Evolutionary conservation across 2,888 invertebrate species (phyloP), one percentile per base, ranked within the genome.

Genomic region (Dusona sp.): DNA sequence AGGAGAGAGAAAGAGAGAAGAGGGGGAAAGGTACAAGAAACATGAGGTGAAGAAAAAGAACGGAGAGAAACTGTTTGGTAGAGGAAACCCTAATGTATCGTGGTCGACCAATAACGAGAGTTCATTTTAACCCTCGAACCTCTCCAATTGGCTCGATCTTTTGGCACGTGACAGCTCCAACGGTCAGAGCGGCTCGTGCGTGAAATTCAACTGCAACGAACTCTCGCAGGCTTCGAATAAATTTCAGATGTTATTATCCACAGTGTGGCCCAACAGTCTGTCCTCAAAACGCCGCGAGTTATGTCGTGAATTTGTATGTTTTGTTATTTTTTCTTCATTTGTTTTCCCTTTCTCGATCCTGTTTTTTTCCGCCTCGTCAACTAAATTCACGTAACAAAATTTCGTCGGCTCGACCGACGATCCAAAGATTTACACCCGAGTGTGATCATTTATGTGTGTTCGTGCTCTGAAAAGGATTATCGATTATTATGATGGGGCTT

Each of bases 141-240:
- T 67, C 64, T 79, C 75, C 65, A 75, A 87, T 84, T 86, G 83
- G 83, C 61, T 42, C 80, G 83, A 36, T 79, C 86, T 90, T 89
- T 89, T 88, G 89, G 88, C 89, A 90, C 90, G 90, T 89, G 89
- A 90, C 85, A 88, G 87, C 87, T 75, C 88, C 90, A 90, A 90
- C 91, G 90, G 90, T 88, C 85, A 86, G 68, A 78, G 82, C 83
- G 88, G 85, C 88, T 88, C 88, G 88, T 89, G 91, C 90, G 90
- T 90, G 90, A 90, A 90, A 80, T 78, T 81, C 81, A 65, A 84
- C 86, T 81, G 86, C 86, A 68, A 81, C 86, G 61, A 38, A 78
- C 77, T 78, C 33, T 51, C n/a, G 54, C 79, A 45, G 51, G 22
- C 73, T 65, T 25, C 77, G 61, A 48, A 36, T 36, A 54, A 68